Percentiles rank a stretch among this genome's conserved stretches.
Evolutionary conservation across 2,888 invertebrate species (phyloP).

Genomic region (Pheosia tremula): DNA sequence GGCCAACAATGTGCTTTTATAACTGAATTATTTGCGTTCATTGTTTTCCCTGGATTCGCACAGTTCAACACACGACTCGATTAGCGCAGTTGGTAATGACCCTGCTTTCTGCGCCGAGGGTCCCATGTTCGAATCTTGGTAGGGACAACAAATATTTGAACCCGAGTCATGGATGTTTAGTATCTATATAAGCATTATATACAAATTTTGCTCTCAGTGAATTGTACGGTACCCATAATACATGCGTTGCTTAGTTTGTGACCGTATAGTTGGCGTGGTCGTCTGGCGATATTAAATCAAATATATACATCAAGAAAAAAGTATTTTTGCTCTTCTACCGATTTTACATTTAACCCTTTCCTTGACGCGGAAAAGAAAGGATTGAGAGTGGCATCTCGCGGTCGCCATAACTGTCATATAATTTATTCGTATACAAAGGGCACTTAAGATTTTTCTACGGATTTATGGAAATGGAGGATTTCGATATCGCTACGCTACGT

Average conservation of each 20-base stretch:
- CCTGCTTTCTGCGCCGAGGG: no score
- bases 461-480: not conserved
- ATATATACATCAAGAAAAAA: not conserved
- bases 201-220: no score
- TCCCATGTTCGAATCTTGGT: no score
- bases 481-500: not conserved
- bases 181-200: no score
- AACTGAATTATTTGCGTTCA: conserved; percentile 39
- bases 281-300: not conserved
- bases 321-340: not conserved
- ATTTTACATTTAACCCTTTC: not conserved
- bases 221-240: no score
- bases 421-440: conserved; percentile 7
- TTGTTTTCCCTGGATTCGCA: conserved; percentile 10
- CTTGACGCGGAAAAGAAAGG: not conserved
- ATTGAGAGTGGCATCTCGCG: not conserved
- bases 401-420: conserved; percentile 3
- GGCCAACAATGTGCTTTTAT: conserved; percentile 53
- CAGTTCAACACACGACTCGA: no score
- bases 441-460: conserved; percentile 12
- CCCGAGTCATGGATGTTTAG: no score
- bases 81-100: no score
- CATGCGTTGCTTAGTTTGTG: no score
- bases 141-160: no score
- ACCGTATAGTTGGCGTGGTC: no score